Evolutionary conservation across 2,888 invertebrate genomes (phyloP), one percentile per base, ranked within the genome.

Genomic region (Trachelus tabidus): DNA sequence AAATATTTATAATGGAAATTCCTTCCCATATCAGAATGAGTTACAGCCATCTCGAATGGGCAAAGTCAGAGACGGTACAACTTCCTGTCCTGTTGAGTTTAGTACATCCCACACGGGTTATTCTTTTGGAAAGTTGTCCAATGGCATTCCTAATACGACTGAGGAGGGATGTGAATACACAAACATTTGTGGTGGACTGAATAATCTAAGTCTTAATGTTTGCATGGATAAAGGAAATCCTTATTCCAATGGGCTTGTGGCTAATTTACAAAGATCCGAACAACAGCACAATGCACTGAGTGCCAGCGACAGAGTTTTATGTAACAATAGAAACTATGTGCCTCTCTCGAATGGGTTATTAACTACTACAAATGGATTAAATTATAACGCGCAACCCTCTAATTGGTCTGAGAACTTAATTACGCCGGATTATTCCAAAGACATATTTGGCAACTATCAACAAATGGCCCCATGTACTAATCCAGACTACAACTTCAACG

Each of bases 401-500:
- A 86, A 85, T 77, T 89, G 89, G 88, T 83, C 89, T 3, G 88
- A 89, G 35, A 80, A 83, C 71, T 73, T 86, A 4, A 77, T 86
- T 6, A 79, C 79, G 1, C 78, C 86, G 56, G 87, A 87, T 75
- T 86, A 83, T 77, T 82, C 86, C 12, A 85, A 89, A 69, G 90
- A 91, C 81, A 79, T 87, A 12, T 89, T 89, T 79, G 87, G 87
- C 4, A 89, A 89, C 79, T 90, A 90, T 81, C 88, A 88, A 76
- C 86, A 86, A 75, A 81, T 85, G 33, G 87, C 76, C 75, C 82
- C 15, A 86, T 81, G 23, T 77, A 83, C 33, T 87, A 85, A 75
- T 85, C 85, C 6, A 89, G 91, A 75, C 86, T 90, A 69, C 90
- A 91, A 81, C 87, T 89, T 37, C 91, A 91, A 73, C 85, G 88